Evolutionary conservation across 2,888 invertebrate genomes (phyloP), one percentile per base, ranked within the genome.

Genomic region (Aelia acuminata): DNA sequence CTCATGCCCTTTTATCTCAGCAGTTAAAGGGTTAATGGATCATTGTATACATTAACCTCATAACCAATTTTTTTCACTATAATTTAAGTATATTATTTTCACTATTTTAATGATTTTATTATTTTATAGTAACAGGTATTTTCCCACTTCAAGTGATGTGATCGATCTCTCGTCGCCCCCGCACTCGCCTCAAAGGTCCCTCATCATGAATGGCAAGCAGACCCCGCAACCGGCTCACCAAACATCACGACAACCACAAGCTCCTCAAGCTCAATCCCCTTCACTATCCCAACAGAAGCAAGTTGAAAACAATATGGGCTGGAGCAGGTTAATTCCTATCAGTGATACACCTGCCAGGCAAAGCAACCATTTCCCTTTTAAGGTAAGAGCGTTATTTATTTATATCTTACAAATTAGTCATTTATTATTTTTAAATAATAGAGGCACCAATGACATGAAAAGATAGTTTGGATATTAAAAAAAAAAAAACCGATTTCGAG

Each of bases 341-440:
- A 94, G 95, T 35, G 96, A 96, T 91, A 94, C 95, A 91, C 94
- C 94, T 90, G 93, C 94, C 89, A 84, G 90, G 26, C 94, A 94
- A 92, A 94, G 95, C 91, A 94, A 94, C 92, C 95, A 95, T 93
- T 94, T 94, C 92, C 96, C 96, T 91, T 96, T 96, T 93, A 96
- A 96, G 93, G 95, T 91, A 89, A 39, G 48, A n/a, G 3, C 43
- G 1, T 43, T 47, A 47, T n/a, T 80, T 43, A 85, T 84, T 50
- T 70, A 0, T 1, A 63, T 80, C 22, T 5, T n/a, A n/a, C n/a
- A n/a, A n/a, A 18, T 49, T 49, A 1, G 1, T 43, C 10, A 43
- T 43, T 43, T 43, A 43, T 43, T 43, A n/a, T n/a, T n/a, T n/a
- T n/a, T n/a, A n/a, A n/a, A n/a, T n/a, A n/a, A n/a, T n/a, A n/a